These are phyloP conservation scores for Drosophila nasuta DNA, from an alignment of 1,140 invertebrate genomes.

Conservation along the genomic window DNA sequence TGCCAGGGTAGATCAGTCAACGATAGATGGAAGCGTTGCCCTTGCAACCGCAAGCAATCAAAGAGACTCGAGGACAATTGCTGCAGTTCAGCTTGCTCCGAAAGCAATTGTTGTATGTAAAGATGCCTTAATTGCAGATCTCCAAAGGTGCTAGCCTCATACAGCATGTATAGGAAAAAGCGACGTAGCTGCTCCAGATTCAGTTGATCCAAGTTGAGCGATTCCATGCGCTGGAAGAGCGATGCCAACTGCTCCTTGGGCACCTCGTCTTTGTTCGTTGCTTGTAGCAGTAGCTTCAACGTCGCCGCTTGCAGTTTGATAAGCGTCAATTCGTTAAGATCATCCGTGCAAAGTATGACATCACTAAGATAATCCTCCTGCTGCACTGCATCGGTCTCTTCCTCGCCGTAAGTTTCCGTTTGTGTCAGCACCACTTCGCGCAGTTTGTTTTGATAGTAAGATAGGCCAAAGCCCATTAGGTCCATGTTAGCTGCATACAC, in stretches of 20 bases:
- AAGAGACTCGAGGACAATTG: conserved; percentile 33
- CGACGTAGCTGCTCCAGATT: conserved; percentile 36
- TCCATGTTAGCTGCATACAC: conserved; percentile 78
- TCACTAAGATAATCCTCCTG: conserved; percentile 42
- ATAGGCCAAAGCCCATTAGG: conserved; percentile 78
- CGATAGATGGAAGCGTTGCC: neutral
- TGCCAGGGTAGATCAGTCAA: conserved; percentile 75
- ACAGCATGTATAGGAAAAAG: conserved; percentile 63
- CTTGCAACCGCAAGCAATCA: conserved; percentile 31
- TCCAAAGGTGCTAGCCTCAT: conserved; percentile 60
- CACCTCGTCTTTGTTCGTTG: neutral
- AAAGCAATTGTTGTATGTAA: conserved; percentile 57
- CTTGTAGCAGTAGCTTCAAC: conserved; percentile 59
- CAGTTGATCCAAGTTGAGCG: conserved; percentile 39
- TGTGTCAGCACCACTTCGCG: conserved; percentile 70
- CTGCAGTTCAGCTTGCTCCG: conserved; percentile 23
- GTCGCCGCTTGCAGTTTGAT: conserved; percentile 71
- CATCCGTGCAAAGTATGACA: conserved; percentile 59
- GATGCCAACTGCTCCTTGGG: conserved; percentile 23
- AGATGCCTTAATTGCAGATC: conserved; percentile 66
- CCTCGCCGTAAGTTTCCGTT: conserved; percentile 28
- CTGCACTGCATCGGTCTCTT: neutral
- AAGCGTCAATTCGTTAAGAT: conserved; percentile 60
- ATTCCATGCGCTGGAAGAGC: conserved; percentile 43
- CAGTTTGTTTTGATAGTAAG: conserved; percentile 80